Conservation (phyloP, 2,113 vertebrate genomes). For the Pogona vitticeps region DNA sequence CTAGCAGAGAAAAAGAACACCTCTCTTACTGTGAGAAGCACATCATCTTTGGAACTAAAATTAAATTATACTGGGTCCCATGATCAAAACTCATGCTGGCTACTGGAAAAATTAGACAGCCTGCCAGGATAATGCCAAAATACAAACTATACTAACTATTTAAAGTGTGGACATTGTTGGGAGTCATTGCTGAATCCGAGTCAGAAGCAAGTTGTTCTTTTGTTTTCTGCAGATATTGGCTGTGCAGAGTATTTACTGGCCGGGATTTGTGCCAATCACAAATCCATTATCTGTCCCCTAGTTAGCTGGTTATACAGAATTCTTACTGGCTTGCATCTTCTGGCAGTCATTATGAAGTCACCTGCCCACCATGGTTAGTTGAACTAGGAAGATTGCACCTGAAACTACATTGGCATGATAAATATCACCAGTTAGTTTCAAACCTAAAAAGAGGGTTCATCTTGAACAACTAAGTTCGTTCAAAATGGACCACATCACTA, state of each 20-base stretch:
- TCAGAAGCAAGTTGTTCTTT: neutral
- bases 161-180: too few species aligned
- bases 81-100: too few species aligned
- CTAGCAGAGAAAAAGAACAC: neutral
- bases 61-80: neutral
- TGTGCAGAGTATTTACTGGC: neutral
- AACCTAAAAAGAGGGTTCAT: neutral
- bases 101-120: too few species aligned
- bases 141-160: neutral
- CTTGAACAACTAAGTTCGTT: neutral
- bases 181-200: neutral
- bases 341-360: neutral
- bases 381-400: neutral
- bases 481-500: neutral
- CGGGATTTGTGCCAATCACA: too few species aligned
- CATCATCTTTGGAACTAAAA: constrained; percentile 33
- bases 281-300: too few species aligned
- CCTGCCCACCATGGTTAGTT: neutral
- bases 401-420: neutral
- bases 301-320: too few species aligned
- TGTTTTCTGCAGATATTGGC: neutral
- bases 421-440: neutral
- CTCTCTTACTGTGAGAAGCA: neutral
- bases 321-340: neutral
- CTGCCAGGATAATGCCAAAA: too few species aligned